Base-by-base conservation (phyloP, 2,797 vertebrate species). In the Podarcis siculus region DNA sequence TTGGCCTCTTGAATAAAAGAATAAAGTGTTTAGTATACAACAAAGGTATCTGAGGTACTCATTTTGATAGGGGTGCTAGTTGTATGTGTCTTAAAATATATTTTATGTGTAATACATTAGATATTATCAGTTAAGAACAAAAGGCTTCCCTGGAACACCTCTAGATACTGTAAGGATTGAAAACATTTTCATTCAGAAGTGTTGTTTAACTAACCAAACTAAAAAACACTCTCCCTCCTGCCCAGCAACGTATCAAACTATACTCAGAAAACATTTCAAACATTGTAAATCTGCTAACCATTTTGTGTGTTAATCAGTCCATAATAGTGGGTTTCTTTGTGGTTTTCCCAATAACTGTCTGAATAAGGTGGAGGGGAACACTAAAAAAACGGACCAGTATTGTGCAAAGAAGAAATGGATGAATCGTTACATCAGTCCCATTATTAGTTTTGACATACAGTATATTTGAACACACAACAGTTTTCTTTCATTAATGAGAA, bases 1-100 rank as follows among this genome's bases (percentile, higher is more conserved):
- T 95, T 96, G 87, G 91, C 87, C 82, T 96, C 97, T 96, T 89
- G 2, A 30, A 89, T 4, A 25, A 92, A 89, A 13, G 1, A 67
- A 42, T 88, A 73, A 85, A 82, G 2, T 17, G 30, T 58, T n/a
- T 8, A 80, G 13, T 49, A 79, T 17, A 32, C 5, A 61, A 21
- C 19, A 76, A 61, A 5, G 6, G 78, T 27, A 66, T 69, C 21
- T 10, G 21, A 79, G 58, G 27, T 27, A 10, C 8, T 64, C n/a
- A 30, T 81, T 81, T 61, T 81, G 69, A 80, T 4, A 49, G 67
- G 21, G 30, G 37, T 8, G 23, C 23, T 45, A 30, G 2, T 35
- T 71, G 3, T 69, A 15, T 35, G 8, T 79, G 13, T 1, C 39
- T 64, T 27, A 79, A 73, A 67, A 66, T 77, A 35, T 27, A 79